Evolutionary conservation across 2,888 invertebrate species (phyloP).

Genomic region (Pseudanteris insignis): DNA sequence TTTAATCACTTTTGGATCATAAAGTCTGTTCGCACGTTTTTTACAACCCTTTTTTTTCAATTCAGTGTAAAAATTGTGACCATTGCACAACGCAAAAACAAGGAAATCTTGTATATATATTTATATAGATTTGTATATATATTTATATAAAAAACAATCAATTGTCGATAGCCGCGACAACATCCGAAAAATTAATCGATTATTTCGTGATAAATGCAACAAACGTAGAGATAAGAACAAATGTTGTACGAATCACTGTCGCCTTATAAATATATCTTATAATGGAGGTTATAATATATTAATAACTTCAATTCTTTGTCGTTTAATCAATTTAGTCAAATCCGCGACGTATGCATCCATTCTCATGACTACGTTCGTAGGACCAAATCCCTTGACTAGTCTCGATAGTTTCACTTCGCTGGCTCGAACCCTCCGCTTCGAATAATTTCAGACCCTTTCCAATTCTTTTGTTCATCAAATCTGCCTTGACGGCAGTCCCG

Average conservation of each 20-base stretch:
- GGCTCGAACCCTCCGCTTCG: background rate
- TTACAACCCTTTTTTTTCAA: constrained; percentile 17
- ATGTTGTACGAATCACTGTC: constrained; percentile 32
- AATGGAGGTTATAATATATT: constrained; percentile 34
- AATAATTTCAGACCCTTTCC: background rate
- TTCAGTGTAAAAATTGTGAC: constrained; percentile 22
- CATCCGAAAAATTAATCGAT: constrained; percentile 33
- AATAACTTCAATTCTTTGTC: constrained; percentile 15
- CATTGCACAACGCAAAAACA: constrained; percentile 28
- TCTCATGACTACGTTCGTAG: constrained; percentile 36
- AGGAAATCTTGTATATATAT: constrained; percentile 18
- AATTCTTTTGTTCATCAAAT: constrained; percentile 8
- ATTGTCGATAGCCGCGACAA: constrained; percentile 34
- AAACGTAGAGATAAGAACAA: constrained; percentile 42
- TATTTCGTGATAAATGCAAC: constrained; percentile 34
- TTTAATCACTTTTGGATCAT: constrained; percentile 13
- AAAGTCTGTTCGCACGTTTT: constrained; percentile 20
- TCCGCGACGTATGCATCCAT: constrained; percentile 28
- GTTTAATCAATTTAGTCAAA: constrained; percentile 29
- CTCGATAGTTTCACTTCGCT: background rate
- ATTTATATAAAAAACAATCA: constrained; percentile 35
- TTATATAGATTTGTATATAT: constrained; percentile 18
- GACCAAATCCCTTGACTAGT: constrained; percentile 4
- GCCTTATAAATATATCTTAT: constrained; percentile 37
- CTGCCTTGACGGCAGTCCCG: background rate